Percentiles rank a stretch among this genome's conserved stretches.
Evolutionary conservation across 2,888 invertebrate species (phyloP).

Genomic region (Stegana nigrithorax): DNA sequence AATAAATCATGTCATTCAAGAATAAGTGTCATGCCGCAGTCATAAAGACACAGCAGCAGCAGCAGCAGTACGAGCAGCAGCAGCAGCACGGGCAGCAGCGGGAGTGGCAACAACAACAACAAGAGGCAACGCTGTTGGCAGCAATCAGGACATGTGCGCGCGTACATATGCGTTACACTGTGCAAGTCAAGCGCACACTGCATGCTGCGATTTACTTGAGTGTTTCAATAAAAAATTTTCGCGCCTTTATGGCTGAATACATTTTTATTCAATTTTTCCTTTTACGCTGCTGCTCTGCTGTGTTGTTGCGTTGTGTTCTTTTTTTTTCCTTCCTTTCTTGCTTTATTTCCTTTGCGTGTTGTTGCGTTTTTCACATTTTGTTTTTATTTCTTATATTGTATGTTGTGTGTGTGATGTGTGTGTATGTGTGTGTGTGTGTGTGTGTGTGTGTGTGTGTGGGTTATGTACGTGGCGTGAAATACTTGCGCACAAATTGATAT

Average conservation of each 20-base stretch:
- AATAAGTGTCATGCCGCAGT: constrained; percentile 42
- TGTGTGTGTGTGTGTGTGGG: constrained; percentile 5
- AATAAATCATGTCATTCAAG: constrained; percentile 49
- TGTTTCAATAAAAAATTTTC: constrained; percentile 43
- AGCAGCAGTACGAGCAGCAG: not conserved
- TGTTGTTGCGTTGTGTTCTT: not conserved
- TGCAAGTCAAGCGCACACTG: not conserved
- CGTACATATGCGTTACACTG: too few species aligned
- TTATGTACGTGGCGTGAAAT: constrained; percentile 42
- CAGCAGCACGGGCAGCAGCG: not conserved
- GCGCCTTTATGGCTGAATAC: constrained; percentile 54
- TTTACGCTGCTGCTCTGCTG: not conserved
- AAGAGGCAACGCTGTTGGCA: not conserved
- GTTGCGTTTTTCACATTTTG: not conserved
- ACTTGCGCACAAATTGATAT: constrained; percentile 32
- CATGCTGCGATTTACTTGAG: not conserved
- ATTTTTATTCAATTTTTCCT: constrained; percentile 42
- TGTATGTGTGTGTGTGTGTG: not conserved
- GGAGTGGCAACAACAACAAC: not conserved
- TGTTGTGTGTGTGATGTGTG: not conserved
- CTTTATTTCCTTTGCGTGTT: too few species aligned
- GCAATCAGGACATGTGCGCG: not conserved
- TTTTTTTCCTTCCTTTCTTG: not conserved
- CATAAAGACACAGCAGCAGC: constrained; percentile 39
- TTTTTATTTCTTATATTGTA: not conserved